Conservation (phyloP, 2,113 vertebrate species). For the Himantopus leucocephalus region DNA sequence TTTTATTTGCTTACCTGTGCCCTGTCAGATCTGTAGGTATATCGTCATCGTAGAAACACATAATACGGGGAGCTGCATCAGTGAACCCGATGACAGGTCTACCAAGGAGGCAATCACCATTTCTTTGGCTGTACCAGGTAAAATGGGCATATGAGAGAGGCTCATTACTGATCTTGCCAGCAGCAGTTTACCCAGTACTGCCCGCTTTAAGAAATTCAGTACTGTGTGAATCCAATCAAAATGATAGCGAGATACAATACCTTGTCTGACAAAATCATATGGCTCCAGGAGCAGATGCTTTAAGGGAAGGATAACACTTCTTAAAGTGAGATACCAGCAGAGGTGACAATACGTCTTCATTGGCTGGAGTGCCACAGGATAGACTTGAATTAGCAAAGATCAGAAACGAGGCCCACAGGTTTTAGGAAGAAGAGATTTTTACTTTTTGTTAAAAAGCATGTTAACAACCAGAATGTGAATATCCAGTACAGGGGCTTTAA, state of each 20-base stretch:
- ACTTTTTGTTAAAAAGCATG: not conserved
- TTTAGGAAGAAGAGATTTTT: not conserved
- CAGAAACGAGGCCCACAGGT: rapidly evolving
- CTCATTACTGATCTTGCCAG: not conserved
- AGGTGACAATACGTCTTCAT: not conserved
- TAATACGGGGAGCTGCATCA: not conserved
- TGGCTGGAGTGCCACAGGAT: not conserved
- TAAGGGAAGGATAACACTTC: not conserved
- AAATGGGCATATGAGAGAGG: not conserved
- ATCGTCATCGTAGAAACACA: not conserved
- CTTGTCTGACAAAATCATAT: not conserved
- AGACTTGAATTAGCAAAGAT: not conserved
- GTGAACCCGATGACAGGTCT: not conserved
- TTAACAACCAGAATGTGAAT: not conserved
- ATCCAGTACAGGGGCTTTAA: not conserved
- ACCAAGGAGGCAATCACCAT: not conserved
- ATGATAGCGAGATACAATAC: not conserved
- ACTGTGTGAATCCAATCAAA: not conserved
- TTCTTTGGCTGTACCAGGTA: not conserved
- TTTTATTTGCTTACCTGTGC: not conserved
- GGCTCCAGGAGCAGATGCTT: rapidly evolving
- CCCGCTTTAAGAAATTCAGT: not conserved
- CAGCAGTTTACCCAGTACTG: not conserved
- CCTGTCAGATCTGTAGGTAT: not conserved
- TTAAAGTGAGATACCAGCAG: not conserved